Conservation (phyloP, 2,888 invertebrate genomes). For the Epistrophe eligans region DNA sequence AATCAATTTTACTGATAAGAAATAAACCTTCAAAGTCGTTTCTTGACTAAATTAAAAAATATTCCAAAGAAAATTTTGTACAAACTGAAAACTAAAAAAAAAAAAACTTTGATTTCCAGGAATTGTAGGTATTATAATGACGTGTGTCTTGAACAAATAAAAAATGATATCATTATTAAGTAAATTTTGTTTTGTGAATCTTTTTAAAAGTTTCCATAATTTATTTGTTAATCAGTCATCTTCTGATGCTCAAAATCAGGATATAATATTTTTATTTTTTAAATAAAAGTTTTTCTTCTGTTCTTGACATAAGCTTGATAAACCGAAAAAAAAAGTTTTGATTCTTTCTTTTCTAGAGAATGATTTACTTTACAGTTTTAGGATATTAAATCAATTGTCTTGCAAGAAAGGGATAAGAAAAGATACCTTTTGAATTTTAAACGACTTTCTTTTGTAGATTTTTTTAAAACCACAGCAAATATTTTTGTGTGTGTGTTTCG, state of each 20-base stretch:
- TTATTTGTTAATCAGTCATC: constrained; percentile 36
- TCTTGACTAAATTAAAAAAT: no score
- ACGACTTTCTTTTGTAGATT: constrained; percentile 21
- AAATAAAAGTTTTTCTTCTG: constrained; percentile 33
- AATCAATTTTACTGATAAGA: no score
- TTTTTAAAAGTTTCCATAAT: constrained; percentile 21
- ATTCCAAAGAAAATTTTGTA: no score
- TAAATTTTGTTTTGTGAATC: neutral
- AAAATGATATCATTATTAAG: no score
- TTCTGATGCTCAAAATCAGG: neutral
- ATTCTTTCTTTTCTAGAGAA: neutral
- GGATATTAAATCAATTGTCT: constrained; percentile 45
- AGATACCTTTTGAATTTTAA: constrained; percentile 14
- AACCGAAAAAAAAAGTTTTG: constrained; percentile 12
- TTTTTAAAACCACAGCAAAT: constrained; percentile 20
- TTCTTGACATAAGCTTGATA: constrained; percentile 24
- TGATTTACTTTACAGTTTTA: constrained; percentile 38
- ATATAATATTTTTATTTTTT: constrained; percentile 5
- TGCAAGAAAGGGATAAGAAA: constrained; percentile 1
- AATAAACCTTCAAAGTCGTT: no score
- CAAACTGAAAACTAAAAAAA: no score
- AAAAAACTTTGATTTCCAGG: no score
- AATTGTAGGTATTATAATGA: no score
- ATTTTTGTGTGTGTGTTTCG: neutral
- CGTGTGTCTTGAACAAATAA: no score